Percentiles rank a stretch among this genome's conserved stretches.
Conservation (phyloP, 2,888 invertebrate genomes). For the Pteria penguin region DNA sequence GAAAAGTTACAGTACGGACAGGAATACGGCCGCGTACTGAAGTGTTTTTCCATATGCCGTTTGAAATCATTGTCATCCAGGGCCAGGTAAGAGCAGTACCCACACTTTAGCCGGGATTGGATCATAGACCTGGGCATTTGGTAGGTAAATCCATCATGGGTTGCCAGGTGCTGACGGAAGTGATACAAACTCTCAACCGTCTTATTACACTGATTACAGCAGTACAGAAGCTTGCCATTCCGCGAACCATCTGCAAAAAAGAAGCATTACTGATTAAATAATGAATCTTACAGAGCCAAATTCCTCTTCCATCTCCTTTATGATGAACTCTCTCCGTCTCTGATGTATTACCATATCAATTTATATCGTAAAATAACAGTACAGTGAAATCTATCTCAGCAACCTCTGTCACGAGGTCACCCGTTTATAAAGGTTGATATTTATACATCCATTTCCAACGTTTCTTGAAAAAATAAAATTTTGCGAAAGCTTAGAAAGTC, state of each 20-base stretch:
- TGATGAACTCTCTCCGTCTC: no score
- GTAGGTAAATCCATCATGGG: constrained; percentile 55
- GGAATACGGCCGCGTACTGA: constrained; percentile 53
- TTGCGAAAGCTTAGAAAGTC: no score
- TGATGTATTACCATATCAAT: no score
- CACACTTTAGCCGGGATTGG: constrained; percentile 60
- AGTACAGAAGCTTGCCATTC: constrained; percentile 39
- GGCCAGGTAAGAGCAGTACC: constrained; percentile 62
- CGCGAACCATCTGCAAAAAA: constrained; percentile 9
- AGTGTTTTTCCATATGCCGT: constrained; percentile 59
- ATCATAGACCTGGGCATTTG: constrained; percentile 48
- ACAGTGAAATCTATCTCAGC: no score
- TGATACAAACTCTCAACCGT: constrained; percentile 55
- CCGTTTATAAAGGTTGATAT: no score
- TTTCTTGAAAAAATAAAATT: no score
- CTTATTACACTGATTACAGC: constrained; percentile 58
- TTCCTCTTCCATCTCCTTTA: no score
- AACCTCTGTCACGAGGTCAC: no score
- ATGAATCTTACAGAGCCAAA: no score
- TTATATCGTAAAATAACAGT: no score
- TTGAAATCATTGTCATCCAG: constrained; percentile 58
- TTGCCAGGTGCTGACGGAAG: constrained; percentile 61
- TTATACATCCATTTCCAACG: no score
- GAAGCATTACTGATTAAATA: no score
- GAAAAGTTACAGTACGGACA: constrained; percentile 63